Base-by-base conservation (phyloP, 2,113 vertebrate genomes). In the Athene noctua region DNA sequence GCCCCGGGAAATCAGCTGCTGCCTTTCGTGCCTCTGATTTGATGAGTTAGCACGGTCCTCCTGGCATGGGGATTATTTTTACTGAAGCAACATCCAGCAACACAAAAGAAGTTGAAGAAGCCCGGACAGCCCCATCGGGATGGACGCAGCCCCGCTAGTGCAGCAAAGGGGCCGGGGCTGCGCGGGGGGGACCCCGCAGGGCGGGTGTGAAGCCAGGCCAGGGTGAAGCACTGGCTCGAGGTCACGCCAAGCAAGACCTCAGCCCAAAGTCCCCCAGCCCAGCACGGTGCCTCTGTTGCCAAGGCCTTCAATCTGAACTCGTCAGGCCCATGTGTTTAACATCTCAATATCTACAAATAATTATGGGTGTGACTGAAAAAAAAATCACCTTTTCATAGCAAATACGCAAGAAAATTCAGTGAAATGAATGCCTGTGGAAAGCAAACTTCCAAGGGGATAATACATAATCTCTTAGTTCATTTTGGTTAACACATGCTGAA, bases 1-100 rank as follows among this genome's bases (percentile, higher is more conserved):
- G 96, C 74, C 93, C 61, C 30, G 7, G 84, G 47, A 67, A 87
- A 84, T 94, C 96, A 97, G 93, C 82, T 94, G 96, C 70, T 90
- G 82, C 93, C 54, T 90, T 94, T 46, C 68, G 9, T 74, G 89
- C 90, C 88, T 82, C 93, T 87, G 88, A 96, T 96, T 91, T 92
- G 97, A 96, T 58, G 73, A 95, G 75, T 74, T 42, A 87, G 81
- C 88, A 84, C 32, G 2, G 87, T 82, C 82, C 95, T 74, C 38
- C 85, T 94, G 96, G 96, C 92, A 85, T 8, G 59, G 12, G 1
- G 72, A 79, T 93, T 89, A 95, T 95, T 97, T 97, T 86, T 38
- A 92, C 88, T 78, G 68, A 85, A 95, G 94, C 88, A 85, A 86
- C 84, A 75, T 88, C 88, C 89, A 96, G 68, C 68, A 71, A 84